Evolutionary conservation across 2,888 invertebrate species (phyloP).

Genomic region (Ophion slaviceki): DNA sequence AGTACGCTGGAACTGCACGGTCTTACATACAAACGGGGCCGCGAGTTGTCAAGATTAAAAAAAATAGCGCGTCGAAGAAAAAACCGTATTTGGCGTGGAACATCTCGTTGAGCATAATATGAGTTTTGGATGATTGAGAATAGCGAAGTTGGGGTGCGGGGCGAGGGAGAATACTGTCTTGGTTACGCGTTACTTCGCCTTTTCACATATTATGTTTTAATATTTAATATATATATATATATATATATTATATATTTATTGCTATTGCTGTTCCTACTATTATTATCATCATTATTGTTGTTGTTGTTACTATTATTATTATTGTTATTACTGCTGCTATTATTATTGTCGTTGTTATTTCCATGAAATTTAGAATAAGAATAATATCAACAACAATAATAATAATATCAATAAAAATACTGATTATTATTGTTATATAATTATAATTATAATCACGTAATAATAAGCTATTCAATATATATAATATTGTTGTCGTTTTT

Average conservation of each 20-base stretch:
- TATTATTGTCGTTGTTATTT: conserved; percentile 13
- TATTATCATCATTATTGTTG: conserved; percentile 1
- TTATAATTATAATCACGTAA: neutral
- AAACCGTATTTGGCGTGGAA: neutral
- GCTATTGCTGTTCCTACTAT: conserved; percentile 17
- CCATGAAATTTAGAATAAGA: neutral
- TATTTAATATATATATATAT: too few species aligned
- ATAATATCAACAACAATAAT: neutral
- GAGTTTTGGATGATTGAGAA: neutral
- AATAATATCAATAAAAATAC: neutral
- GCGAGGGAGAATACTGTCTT: conserved; percentile 56
- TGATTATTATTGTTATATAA: neutral
- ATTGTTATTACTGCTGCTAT: neutral
- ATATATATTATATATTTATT: conserved; percentile 5
- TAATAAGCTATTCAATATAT: neutral
- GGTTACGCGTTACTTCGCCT: conserved; percentile 43
- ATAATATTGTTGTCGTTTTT: too few species aligned
- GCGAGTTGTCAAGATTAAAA: neutral
- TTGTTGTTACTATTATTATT: neutral
- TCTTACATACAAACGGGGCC: neutral
- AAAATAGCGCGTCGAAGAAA: neutral
- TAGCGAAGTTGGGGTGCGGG: neutral
- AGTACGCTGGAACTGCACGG: neutral
- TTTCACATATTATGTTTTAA: conserved; percentile 2
- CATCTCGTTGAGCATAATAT: conserved; percentile 15